Percentiles rank a stretch among this genome's conserved stretches.
Conservation (phyloP, 1,140 invertebrate species). For the Melitaea cinxia region DNA sequence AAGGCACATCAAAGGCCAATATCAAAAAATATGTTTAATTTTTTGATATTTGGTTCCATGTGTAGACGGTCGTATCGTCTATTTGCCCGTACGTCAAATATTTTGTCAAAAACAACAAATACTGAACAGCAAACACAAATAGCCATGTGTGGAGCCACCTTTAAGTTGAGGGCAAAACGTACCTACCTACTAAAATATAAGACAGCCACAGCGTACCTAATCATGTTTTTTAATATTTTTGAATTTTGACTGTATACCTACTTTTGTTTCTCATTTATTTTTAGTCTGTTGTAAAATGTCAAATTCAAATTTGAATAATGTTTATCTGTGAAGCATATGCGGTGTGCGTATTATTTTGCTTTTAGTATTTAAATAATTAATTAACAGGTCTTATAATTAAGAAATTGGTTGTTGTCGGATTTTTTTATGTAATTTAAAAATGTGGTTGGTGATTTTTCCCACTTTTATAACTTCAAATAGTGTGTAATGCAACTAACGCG, state of each 20-base stretch:
- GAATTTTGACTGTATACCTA: not conserved
- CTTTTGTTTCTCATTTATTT: not conserved
- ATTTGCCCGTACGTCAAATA: too few species aligned
- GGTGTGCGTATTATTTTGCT: constrained; percentile 35
- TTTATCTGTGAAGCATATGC: constrained; percentile 25
- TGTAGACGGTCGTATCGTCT: too few species aligned
- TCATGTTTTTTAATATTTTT: too few species aligned
- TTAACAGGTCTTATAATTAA: not conserved
- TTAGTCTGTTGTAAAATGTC: not conserved
- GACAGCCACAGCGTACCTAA: too few species aligned
- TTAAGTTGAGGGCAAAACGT: too few species aligned
- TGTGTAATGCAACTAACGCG: constrained; percentile 7
- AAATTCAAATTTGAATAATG: not conserved
- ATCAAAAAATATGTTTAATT: too few species aligned
- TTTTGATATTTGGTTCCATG: too few species aligned
- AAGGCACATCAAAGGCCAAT: too few species aligned
- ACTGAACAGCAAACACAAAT: too few species aligned
- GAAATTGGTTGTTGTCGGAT: not conserved
- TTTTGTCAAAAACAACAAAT: too few species aligned
- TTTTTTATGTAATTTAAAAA: not conserved
- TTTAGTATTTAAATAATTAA: constrained; percentile 10
- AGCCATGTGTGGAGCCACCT: too few species aligned
- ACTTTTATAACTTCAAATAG: not conserved
- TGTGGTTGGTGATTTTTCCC: not conserved
- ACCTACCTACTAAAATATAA: too few species aligned